A percentile compares a stretch with the other conserved stretches of the same genome.
phyloP scores from a whole-genome alignment of 2,113 vertebrate genomes.

The Deroptyus accipitrinus region DNA sequence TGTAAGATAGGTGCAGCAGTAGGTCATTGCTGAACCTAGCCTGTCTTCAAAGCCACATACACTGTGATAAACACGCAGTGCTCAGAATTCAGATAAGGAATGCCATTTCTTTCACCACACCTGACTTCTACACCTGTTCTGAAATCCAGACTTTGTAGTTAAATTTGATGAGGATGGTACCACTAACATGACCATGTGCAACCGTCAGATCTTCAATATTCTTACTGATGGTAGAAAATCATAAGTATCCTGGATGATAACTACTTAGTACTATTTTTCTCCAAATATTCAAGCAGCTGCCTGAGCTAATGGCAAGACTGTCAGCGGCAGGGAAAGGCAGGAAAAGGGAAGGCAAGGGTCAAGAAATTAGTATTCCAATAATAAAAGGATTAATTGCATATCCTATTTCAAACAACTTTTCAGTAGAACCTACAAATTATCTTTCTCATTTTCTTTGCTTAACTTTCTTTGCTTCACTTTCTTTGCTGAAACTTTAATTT shows the following conservation, averaged over 20 bases:
- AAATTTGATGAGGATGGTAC: neutral
- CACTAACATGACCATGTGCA: neutral
- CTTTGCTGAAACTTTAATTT: neutral
- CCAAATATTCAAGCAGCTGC: neutral
- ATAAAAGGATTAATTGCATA: neutral
- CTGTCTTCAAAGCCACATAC: neutral
- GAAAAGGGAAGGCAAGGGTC: neutral
- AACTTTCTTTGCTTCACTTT: neutral
- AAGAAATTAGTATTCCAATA: neutral
- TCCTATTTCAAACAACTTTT: neutral
- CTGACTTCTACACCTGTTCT: rapidly evolving
- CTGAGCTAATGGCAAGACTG: neutral
- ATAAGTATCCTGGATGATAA: neutral
- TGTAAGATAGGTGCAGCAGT: neutral
- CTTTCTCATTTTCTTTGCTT: neutral
- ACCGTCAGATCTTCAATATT: neutral
- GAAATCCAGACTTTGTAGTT: neutral
- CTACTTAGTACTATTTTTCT: neutral
- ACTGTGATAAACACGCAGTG: rapidly evolving
- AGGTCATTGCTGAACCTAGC: too few species aligned
- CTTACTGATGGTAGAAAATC: neutral
- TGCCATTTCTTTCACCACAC: neutral
- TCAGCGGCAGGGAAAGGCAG: neutral
- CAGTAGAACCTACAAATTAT: neutral
- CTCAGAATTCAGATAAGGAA: neutral